These are phyloP conservation scores for Lota lota DNA, from an alignment of 2,113 vertebrate species.

Conservation along the genomic window DNA sequence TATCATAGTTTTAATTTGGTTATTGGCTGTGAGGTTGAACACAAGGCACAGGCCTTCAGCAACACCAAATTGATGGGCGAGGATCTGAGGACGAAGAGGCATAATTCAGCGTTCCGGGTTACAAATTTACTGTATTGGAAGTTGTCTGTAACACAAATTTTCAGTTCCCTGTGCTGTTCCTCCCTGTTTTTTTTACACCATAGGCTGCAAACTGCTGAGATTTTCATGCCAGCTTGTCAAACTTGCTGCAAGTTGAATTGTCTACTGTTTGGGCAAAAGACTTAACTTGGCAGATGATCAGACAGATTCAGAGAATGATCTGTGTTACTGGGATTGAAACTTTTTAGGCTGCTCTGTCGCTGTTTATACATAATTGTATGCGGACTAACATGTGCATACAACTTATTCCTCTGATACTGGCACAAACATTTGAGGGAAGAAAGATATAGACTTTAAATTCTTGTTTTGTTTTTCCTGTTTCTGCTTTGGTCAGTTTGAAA, in stretches of 20 bases:
- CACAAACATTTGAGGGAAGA: constrained; percentile 23
- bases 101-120: constrained; percentile 20
- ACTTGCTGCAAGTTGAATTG: constrained; percentile 27
- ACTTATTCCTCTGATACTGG: not conserved
- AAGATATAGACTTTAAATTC: not conserved
- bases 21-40: constrained; percentile 28
- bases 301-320: constrained; percentile 17
- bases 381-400: constrained; percentile 5
- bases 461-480: constrained; percentile 9
- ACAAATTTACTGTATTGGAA: constrained; percentile 27
- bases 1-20: constrained; percentile 40
- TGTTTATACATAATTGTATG: constrained; percentile 35
- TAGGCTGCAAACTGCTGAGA: constrained; percentile 39
- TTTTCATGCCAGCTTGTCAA: not conserved
- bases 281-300: constrained; percentile 7
- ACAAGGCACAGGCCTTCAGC: constrained; percentile 31
- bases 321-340: constrained; percentile 52
- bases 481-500: constrained; percentile 38
- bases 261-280: constrained; percentile 11
- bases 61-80: constrained; percentile 25
- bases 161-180: constrained; percentile 17
- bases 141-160: not conserved
- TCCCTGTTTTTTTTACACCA: constrained; percentile 50
- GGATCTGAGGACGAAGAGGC: not conserved
- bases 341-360: constrained; percentile 52